phyloP scores from a whole-genome alignment of 2,888 invertebrate species.

The Stenchaetothrips biformis region DNA sequence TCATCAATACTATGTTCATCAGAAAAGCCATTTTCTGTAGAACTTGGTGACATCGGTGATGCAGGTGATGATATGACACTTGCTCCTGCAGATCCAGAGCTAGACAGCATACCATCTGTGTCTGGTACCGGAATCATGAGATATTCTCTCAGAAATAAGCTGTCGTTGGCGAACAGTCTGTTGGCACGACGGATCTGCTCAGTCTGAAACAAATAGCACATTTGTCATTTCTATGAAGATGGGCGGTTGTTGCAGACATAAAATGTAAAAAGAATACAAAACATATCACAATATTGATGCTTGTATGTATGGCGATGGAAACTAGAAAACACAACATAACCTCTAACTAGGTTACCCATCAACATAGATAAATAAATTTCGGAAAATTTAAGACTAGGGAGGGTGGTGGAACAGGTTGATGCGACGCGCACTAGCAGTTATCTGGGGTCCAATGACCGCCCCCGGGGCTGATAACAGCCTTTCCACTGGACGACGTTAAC shows the following conservation, averaged over 20 bases:
- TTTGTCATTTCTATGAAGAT: conserved; percentile 22
- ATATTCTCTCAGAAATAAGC: conserved; percentile 83
- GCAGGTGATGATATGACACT: conserved; percentile 27
- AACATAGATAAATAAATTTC: neutral
- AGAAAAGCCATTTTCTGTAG: conserved; percentile 31
- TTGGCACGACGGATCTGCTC: conserved; percentile 90
- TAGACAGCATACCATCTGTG: conserved; percentile 53
- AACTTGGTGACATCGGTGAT: conserved; percentile 22
- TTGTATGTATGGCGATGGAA: too few relatives aligned
- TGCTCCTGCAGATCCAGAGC: conserved; percentile 31
- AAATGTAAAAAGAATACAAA: neutral
- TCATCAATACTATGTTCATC: conserved; percentile 71
- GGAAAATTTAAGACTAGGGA: too few relatives aligned
- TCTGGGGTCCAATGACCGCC: neutral
- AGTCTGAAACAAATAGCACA: conserved; percentile 61
- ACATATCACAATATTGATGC: neutral
- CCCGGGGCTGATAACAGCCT: neutral
- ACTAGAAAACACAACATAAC: neutral
- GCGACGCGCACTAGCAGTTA: too few relatives aligned
- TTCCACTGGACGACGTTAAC: neutral
- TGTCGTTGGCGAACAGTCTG: conserved; percentile 87
- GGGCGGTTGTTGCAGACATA: conserved; percentile 23
- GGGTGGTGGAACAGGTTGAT: too few relatives aligned
- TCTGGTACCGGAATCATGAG: conserved; percentile 76
- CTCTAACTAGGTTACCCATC: neutral